Base-by-base conservation (phyloP, 2,113 vertebrate species). In the Indicator maculatus region DNA sequence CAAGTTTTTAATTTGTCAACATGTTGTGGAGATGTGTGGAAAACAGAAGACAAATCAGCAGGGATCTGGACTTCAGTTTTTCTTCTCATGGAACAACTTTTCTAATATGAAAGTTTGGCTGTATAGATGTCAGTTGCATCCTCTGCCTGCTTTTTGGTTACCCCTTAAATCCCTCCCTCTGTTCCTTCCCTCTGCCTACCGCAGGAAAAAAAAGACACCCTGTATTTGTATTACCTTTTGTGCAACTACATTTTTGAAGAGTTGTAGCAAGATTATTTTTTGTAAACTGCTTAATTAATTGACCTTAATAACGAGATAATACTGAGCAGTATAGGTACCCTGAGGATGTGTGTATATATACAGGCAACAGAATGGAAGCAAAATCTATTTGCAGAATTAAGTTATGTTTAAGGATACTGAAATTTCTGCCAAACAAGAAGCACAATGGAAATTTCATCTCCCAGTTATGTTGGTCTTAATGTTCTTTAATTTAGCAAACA, bases 401-500 rank as follows among this genome's bases (percentile, higher is more conserved):
- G 9, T n/a, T 66, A 38, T 88, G 67, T 91, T 93, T 91, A 88
- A 74, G 47, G 31, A 65, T 88, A 39, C 65, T 91, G 72, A 89
- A 90, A 82, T 56, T 91, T 95, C 85, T 96, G 91, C 73, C 73
- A 79, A 78, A 93, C 36, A 81, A 75, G 76, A 47, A 90, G 45
- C 76, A 78, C 41, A 81, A 33, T 12, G 78, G 63, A 92, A 93
- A 92, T 93, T 95, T 88, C 63, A 65, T 83, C 83, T 96, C 58
- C 86, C 86, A 82, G 66, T 90, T 93, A 75, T 75, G 86, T 74
- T 95, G 50, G 67, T 80, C 44, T 73, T 96, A 91, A 91, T 91
- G 82, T 91, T 90, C 61, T 89, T 89, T 97, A 95, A 91, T 96
- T 92, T 90, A 95, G 81, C 55, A 92, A 88, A 76, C 56, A 81